Conservation (phyloP, 2,113 vertebrate genomes). For the Syngnathus typhle region DNA sequence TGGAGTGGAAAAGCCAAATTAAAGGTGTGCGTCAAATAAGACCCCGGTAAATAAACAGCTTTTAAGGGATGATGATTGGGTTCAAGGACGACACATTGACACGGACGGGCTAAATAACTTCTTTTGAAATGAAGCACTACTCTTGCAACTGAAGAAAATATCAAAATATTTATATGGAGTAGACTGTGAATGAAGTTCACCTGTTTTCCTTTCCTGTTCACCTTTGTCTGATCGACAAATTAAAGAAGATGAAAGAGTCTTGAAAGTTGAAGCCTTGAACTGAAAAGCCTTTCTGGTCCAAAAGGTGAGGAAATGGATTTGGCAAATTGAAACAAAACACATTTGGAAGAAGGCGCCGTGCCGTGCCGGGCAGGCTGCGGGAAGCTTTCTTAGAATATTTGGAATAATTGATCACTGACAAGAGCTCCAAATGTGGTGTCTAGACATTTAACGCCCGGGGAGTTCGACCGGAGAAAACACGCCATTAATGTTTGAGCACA, state of each 20-base stretch:
- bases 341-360: background rate
- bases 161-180: background rate
- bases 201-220: background rate
- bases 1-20: background rate
- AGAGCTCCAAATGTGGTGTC: slow-evolving; percentile 6
- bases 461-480: background rate
- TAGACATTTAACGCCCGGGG: slow-evolving; percentile 1
- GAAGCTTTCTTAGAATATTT: slow-evolving; percentile 3
- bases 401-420: background rate
- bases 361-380: background rate
- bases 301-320: slow-evolving; percentile 1
- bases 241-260: background rate
- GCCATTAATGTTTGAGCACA: slow-evolving; percentile 4
- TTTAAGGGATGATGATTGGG: background rate
- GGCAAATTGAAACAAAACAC: background rate
- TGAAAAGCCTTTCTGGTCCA: background rate
- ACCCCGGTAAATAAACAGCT: background rate
- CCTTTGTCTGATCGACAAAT: background rate
- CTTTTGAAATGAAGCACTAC: background rate
- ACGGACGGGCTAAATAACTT: background rate
- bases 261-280: slow-evolving; percentile 4
- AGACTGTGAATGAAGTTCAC: background rate
- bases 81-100: slow-evolving; percentile 3
- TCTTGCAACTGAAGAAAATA: background rate
- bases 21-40: background rate